Evolutionary conservation across 2,797 vertebrate genomes (phyloP).

Genomic region (Phalanger gymnotis): DNA sequence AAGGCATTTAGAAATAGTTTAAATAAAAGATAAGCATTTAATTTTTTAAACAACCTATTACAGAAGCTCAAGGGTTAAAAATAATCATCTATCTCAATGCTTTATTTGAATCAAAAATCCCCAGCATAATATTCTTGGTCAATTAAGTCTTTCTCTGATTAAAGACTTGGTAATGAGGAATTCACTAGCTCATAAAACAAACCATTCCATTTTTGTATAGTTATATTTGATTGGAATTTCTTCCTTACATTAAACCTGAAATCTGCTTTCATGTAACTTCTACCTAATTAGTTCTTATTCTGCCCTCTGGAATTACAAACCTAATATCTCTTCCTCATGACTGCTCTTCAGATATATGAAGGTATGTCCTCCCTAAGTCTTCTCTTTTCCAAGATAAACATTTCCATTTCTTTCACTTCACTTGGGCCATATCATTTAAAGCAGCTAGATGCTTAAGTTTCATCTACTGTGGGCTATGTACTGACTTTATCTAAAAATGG

Average conservation of each 20-base stretch:
- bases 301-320: neutral
- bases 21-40: neutral
- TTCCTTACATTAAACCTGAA: neutral
- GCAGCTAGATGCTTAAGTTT: neutral
- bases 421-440: neutral
- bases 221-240: neutral
- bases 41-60: neutral
- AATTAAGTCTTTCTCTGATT: neutral
- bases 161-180: neutral
- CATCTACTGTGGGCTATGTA: neutral
- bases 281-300: neutral
- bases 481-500: neutral
- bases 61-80: neutral
- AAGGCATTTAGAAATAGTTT: neutral
- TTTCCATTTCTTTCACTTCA: neutral
- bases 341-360: neutral
- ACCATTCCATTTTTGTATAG: neutral
- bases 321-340: neutral
- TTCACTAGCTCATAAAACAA: neutral
- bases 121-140: neutral
- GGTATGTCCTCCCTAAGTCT: neutral
- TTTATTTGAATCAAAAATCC: neutral
- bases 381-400: neutral
- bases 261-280: neutral
- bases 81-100: neutral